Evolutionary conservation across 2,888 invertebrate genomes (phyloP).

Genomic region (Cremastobaeus sp.): DNA sequence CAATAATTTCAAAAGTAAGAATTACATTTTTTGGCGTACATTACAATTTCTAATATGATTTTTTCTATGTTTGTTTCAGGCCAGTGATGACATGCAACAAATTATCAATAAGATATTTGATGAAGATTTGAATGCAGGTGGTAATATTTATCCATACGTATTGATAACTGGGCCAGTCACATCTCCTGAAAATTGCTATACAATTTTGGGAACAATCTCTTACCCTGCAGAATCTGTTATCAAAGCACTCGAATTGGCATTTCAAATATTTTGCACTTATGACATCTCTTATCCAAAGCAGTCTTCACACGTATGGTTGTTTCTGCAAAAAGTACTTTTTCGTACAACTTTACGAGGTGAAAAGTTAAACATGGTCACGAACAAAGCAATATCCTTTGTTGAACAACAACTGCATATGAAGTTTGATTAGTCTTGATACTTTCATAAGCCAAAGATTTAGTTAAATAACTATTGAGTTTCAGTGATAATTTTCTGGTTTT

Average conservation of each 20-base stretch:
- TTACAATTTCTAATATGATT: too few relatives aligned
- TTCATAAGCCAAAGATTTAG: too few relatives aligned
- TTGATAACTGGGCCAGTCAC: conserved; percentile 3
- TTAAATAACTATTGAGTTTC: too few relatives aligned
- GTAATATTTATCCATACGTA: not conserved
- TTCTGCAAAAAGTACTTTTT: not conserved
- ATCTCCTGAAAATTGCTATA: not conserved
- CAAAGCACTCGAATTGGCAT: not conserved
- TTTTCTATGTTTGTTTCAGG: not conserved
- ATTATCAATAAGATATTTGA: not conserved
- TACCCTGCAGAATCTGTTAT: not conserved
- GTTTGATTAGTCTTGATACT: not conserved
- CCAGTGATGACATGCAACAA: not conserved
- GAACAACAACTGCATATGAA: not conserved
- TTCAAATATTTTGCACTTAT: not conserved
- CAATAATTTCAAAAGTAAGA: not conserved
- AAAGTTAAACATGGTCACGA: not conserved
- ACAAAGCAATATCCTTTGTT: not conserved
- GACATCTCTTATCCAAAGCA: not conserved
- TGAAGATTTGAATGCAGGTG: not conserved
- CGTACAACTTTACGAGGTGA: not conserved
- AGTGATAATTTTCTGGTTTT: too few relatives aligned
- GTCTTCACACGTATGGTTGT: not conserved
- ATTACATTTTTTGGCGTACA: not conserved
- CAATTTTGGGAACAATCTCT: not conserved